These are phyloP conservation scores for Molanna angustata DNA, from an alignment of 2,888 invertebrate genomes.

Conservation along the genomic window DNA sequence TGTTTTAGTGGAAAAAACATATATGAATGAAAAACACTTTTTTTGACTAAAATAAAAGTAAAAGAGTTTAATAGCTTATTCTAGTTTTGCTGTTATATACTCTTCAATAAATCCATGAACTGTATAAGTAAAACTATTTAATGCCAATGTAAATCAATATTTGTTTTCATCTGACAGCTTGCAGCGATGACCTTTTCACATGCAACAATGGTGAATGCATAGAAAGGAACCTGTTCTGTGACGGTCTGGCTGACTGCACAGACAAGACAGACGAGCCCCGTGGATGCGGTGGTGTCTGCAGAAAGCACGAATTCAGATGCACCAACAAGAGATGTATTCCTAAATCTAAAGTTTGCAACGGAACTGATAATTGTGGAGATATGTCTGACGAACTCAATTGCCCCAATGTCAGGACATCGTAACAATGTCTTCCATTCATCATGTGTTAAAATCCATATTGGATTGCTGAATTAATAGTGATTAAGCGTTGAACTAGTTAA, in stretches of 20 bases:
- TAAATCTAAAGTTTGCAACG: constrained; percentile 61
- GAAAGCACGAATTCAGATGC: constrained; percentile 54
- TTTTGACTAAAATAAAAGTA: too few species aligned
- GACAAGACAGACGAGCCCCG: constrained; percentile 70
- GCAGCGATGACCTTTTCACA: constrained; percentile 49
- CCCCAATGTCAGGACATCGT: constrained; percentile 22
- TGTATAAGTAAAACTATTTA: too few species aligned
- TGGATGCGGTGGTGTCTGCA: constrained; percentile 54
- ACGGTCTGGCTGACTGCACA: constrained; percentile 63
- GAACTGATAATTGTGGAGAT: constrained; percentile 63
- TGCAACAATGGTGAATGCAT: constrained; percentile 68
- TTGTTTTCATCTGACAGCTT: too few species aligned
- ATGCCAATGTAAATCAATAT: too few species aligned
- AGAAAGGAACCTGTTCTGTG: constrained; percentile 62
- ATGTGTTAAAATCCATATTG: too few species aligned
- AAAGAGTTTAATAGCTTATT: too few species aligned
- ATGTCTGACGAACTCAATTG: constrained; percentile 63
- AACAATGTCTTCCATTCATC: constrained; percentile 28
- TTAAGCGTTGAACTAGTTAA: too few species aligned
- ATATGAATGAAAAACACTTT: too few species aligned
- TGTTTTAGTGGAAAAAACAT: too few species aligned
- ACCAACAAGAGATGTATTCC: constrained; percentile 62
- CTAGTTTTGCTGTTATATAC: too few species aligned
- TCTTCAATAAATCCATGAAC: too few species aligned
- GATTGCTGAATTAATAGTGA: too few species aligned